These are phyloP conservation scores for Cranoglanis bouderius DNA, from an alignment of 2,113 vertebrate genomes.

Conservation along the genomic window DNA sequence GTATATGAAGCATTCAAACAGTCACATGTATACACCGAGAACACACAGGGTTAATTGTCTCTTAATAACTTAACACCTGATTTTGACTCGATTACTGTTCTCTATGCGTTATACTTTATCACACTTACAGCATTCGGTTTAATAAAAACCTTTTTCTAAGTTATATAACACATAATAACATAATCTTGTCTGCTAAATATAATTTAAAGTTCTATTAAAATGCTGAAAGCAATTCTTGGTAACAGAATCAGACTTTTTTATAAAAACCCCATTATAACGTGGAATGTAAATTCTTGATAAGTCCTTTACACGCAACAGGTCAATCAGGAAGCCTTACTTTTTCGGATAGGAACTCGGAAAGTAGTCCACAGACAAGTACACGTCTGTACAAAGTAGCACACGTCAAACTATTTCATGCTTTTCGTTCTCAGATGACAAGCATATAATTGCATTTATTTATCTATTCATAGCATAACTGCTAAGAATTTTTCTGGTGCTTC, in stretches of 20 bases:
- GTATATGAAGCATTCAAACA: not conserved
- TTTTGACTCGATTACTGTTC: too few species aligned
- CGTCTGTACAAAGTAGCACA: slow-evolving; percentile 49
- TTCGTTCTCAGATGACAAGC: slow-evolving; percentile 25
- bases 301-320: slow-evolving; percentile 21
- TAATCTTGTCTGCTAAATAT: not conserved
- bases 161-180: not conserved
- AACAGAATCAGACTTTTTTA: not conserved
- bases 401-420: slow-evolving; percentile 35
- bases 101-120: not conserved
- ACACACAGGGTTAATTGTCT: not conserved
- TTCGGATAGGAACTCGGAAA: slow-evolving; percentile 32
- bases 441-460: slow-evolving; percentile 56
- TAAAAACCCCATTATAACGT: not conserved
- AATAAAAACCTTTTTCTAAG: not conserved
- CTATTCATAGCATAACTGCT: slow-evolving; percentile 49
- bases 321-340: slow-evolving; percentile 48
- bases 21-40: not conserved
- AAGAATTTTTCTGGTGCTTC: slow-evolving; percentile 53
- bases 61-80: not conserved
- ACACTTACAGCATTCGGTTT: not conserved
- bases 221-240: not conserved
- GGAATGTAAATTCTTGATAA: slow-evolving; percentile 6
- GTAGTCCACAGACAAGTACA: slow-evolving; percentile 29
- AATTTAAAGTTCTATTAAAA: not conserved